A percentile compares a stretch with the other conserved stretches of the same genome.
These are phyloP conservation scores for Hemaris fuciformis DNA, from an alignment of 2,888 invertebrate species.

Conservation along the genomic window DNA sequence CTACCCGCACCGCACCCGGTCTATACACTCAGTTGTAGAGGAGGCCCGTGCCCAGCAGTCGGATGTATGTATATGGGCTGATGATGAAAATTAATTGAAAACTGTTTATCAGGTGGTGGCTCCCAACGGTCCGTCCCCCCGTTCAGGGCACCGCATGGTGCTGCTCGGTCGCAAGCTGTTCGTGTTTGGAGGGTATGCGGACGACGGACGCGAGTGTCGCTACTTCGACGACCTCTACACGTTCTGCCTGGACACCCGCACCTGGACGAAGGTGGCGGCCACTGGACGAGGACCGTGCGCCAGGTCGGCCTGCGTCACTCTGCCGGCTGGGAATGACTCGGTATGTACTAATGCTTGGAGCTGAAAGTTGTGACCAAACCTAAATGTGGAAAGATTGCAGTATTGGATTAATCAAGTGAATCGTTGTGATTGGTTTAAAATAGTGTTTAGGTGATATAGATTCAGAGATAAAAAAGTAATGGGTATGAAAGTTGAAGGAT, in stretches of 20 bases:
- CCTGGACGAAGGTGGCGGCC: conserved; percentile 88
- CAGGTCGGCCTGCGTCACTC: conserved; percentile 90
- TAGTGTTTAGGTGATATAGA: too few species aligned
- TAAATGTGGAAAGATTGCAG: too few species aligned
- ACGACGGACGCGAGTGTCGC: conserved; percentile 91
- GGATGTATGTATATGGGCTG: too few species aligned
- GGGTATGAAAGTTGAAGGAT: too few species aligned
- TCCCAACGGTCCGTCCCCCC: conserved; percentile 87
- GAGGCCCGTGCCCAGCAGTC: too few species aligned
- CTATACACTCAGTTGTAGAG: too few species aligned
- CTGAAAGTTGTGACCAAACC: not conserved
- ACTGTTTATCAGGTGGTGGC: conserved; percentile 49
- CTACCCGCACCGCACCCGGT: too few species aligned
- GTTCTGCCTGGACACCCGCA: conserved; percentile 90
- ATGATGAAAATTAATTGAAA: not conserved
- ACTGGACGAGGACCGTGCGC: conserved; percentile 86
- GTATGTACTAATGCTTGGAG: conserved; percentile 40
- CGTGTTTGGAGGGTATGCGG: conserved; percentile 96
- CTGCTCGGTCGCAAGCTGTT: conserved; percentile 88
- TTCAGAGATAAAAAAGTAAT: too few species aligned
- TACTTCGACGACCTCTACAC: conserved; percentile 93
- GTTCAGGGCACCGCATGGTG: conserved; percentile 92
- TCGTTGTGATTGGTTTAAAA: too few species aligned
- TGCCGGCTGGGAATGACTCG: conserved; percentile 74
- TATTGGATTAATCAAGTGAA: too few species aligned